phyloP scores from a whole-genome alignment of 2,888 invertebrate species.

The Eumerus sabulonum region DNA sequence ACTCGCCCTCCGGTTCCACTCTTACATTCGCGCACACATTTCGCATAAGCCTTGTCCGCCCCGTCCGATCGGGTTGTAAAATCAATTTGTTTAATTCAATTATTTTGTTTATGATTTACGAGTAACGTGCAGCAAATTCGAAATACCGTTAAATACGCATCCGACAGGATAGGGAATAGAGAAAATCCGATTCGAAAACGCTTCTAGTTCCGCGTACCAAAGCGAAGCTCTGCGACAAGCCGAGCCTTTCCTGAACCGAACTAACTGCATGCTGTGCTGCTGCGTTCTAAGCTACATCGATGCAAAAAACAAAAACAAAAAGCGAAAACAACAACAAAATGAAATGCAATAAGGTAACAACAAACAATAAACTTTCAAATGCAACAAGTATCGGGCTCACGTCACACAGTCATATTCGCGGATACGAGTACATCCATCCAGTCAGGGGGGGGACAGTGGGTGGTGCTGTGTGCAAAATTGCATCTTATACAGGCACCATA shows the following conservation, averaged over 20 bases:
- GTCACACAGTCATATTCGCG: slow-evolving; percentile 1
- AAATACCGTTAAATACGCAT: slow-evolving; percentile 16
- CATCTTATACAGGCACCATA: slow-evolving; percentile 14
- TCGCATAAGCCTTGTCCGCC: too few relatives aligned
- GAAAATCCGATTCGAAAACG: slow-evolving; percentile 17
- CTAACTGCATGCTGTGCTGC: slow-evolving; percentile 57
- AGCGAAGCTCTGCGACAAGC: slow-evolving; percentile 55
- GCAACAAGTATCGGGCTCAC: slow-evolving; percentile 53
- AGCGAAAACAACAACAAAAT: slow-evolving; percentile 6
- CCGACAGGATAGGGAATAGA: slow-evolving; percentile 9
- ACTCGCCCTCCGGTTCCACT: not conserved
- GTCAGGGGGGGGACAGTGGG: too few relatives aligned
- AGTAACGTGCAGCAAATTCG: not conserved
- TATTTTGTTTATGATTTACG: slow-evolving; percentile 29
- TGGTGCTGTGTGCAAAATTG: slow-evolving; percentile 32
- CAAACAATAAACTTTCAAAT: slow-evolving; percentile 55
- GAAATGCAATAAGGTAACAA: too few relatives aligned
- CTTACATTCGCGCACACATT: too few relatives aligned
- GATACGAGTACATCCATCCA: not conserved
- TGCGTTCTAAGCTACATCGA: slow-evolving; percentile 58
- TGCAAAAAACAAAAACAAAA: slow-evolving; percentile 26
- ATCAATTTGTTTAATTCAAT: slow-evolving; percentile 51
- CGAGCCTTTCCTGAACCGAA: slow-evolving; percentile 61
- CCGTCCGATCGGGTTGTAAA: slow-evolving; percentile 19
- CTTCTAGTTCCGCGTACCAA: slow-evolving; percentile 26